These are phyloP conservation scores for Triplophysa dalaica DNA, from an alignment of 2,113 vertebrate species.

Conservation along the genomic window DNA sequence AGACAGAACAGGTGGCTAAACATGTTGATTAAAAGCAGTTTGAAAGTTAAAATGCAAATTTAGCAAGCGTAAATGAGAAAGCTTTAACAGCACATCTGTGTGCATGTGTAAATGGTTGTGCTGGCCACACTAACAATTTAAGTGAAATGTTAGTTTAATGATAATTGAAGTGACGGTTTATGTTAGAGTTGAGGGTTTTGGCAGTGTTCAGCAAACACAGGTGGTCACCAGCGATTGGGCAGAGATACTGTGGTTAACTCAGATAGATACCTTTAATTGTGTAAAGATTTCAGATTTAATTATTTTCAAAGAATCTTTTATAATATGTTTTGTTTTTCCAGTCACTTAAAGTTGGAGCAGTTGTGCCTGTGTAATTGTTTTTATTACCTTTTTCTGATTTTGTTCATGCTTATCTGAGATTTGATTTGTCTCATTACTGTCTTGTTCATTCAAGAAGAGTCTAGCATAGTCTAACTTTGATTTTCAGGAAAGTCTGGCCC, in stretches of 20 bases:
- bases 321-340: not conserved
- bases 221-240: not conserved
- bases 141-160: not conserved
- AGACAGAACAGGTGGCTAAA: slow-evolving; percentile 28
- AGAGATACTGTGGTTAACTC: not conserved
- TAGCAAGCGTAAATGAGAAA: slow-evolving; percentile 9
- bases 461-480: too few relatives aligned
- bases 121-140: not conserved
- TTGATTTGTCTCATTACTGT: not conserved
- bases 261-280: not conserved
- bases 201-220: slow-evolving; percentile 10
- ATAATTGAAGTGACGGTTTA: slow-evolving; percentile 15
- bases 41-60: slow-evolving; percentile 17
- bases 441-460: too few relatives aligned
- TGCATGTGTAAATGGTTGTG: not conserved
- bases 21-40: slow-evolving; percentile 10
- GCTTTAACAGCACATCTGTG: slow-evolving; percentile 18
- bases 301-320: not conserved
- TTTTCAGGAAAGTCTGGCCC: too few relatives aligned
- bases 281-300: not conserved
- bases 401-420: not conserved
- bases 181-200: not conserved
- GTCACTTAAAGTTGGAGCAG: not conserved
- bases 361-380: slow-evolving; percentile 1
- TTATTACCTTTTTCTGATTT: not conserved